These are phyloP conservation scores for Cheilinus undulatus DNA, from an alignment of 2,113 vertebrate species.

Conservation along the genomic window DNA sequence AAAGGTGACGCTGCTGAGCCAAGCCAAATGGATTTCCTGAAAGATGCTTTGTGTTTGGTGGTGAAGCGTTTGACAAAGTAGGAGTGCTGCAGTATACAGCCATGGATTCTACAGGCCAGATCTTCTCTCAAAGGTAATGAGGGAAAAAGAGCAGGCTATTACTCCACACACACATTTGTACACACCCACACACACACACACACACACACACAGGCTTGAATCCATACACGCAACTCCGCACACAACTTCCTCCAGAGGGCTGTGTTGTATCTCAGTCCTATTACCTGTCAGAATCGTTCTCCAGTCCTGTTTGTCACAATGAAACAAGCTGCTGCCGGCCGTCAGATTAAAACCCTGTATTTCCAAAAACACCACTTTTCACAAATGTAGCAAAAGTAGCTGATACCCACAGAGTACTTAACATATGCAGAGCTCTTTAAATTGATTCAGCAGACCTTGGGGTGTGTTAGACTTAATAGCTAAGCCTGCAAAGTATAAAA, in stretches of 20 bases:
- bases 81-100: conserved; percentile 12
- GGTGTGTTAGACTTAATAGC: conserved; percentile 10
- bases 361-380: conserved; percentile 32
- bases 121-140: conserved; percentile 49
- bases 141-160: conserved; percentile 47
- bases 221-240: conserved; percentile 1
- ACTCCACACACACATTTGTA: conserved; percentile 51
- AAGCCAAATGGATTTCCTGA: not conserved
- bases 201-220: conserved; percentile 15
- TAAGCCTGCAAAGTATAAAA: conserved; percentile 11
- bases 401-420: conserved; percentile 21
- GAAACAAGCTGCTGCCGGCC: conserved; percentile 46
- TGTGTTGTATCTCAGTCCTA: conserved; percentile 53
- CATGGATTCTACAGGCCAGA: conserved; percentile 28
- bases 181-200: conserved; percentile 34
- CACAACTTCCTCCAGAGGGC: conserved; percentile 40
- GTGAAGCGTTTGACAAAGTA: conserved; percentile 31
- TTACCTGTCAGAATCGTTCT: conserved; percentile 60
- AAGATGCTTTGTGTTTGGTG: conserved; percentile 5
- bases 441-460: conserved; percentile 19
- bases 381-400: conserved; percentile 9
- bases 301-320: conserved; percentile 50
- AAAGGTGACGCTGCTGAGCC: not conserved
- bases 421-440: conserved; percentile 26
- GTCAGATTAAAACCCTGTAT: conserved; percentile 29